Conservation (phyloP, 2,113 vertebrate species). For the Tinamus guttatus region DNA sequence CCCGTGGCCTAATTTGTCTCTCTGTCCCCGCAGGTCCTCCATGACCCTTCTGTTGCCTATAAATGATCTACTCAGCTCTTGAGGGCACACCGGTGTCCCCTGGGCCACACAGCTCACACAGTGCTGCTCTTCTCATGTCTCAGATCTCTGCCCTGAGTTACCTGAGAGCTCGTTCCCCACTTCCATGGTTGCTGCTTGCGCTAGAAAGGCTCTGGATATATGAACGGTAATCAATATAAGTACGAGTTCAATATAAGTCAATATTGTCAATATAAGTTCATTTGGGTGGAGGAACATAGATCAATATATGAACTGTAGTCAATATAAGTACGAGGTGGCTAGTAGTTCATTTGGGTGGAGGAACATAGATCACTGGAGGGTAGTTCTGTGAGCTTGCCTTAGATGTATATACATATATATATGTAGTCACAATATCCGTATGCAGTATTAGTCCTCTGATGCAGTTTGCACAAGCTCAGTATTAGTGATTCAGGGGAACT, state of each 20-base stretch:
- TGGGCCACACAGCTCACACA: accelerated
- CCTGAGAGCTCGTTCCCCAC: not conserved
- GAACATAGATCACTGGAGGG: accelerated
- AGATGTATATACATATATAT: not conserved
- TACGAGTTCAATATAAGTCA: too few relatives aligned
- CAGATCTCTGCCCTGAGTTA: not conserved
- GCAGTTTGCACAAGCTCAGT: not conserved
- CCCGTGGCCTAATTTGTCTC: not conserved
- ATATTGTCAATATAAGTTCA: too few relatives aligned
- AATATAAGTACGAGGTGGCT: accelerated
- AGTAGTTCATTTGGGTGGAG: not conserved
- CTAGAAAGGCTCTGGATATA: not conserved
- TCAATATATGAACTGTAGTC: not conserved
- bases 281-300: too few relatives aligned
- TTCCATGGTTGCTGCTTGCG: not conserved
- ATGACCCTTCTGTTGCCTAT: not conserved
- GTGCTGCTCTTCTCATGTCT: not conserved
- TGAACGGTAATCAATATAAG: accelerated
- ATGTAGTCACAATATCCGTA: not conserved
- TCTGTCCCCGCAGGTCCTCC: not conserved
- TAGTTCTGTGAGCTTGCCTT: not conserved
- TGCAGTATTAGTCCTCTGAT: not conserved
- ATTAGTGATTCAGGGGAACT: not conserved
- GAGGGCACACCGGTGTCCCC: not conserved
- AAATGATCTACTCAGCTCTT: conserved; percentile 44